Conservation (phyloP, 2,797 vertebrate species). For the Scleropages formosus region DNA sequence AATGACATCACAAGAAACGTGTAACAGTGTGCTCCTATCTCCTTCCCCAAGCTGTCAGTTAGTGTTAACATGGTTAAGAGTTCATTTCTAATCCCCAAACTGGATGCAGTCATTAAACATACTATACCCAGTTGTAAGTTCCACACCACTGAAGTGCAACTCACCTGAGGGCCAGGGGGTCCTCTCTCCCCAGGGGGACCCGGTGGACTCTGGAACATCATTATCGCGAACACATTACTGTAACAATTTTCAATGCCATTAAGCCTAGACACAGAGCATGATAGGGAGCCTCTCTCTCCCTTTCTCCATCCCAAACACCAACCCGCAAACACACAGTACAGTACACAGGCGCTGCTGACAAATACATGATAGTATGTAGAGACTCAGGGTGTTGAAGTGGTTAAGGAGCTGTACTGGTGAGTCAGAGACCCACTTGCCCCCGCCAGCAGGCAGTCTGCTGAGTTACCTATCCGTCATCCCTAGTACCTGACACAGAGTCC, state of each 20-base stretch:
- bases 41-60: not conserved
- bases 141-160: constrained; percentile 13
- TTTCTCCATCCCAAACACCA: too few relatives aligned
- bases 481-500: too few relatives aligned
- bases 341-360: not conserved
- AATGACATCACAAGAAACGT: not conserved
- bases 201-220: constrained; percentile 65
- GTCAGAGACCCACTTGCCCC: too few relatives aligned
- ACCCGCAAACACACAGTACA: not conserved
- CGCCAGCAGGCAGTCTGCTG: too few relatives aligned
- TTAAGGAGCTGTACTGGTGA: too few relatives aligned
- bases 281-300: not conserved
- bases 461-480: too few relatives aligned
- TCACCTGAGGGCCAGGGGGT: constrained; percentile 73
- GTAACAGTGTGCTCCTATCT: not conserved
- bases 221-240: not conserved
- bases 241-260: not conserved
- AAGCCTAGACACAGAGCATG: not conserved
- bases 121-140: too few relatives aligned
- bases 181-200: constrained; percentile 75
- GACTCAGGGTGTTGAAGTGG: too few relatives aligned
- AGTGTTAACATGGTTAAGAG: not conserved
- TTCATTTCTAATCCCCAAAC: not conserved
- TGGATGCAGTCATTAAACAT: not conserved
- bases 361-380: too few relatives aligned